Evolutionary conservation across 92 coral and sea anemone genomes (phyloP).

Genomic region (Heteractis magnifica): DNA sequence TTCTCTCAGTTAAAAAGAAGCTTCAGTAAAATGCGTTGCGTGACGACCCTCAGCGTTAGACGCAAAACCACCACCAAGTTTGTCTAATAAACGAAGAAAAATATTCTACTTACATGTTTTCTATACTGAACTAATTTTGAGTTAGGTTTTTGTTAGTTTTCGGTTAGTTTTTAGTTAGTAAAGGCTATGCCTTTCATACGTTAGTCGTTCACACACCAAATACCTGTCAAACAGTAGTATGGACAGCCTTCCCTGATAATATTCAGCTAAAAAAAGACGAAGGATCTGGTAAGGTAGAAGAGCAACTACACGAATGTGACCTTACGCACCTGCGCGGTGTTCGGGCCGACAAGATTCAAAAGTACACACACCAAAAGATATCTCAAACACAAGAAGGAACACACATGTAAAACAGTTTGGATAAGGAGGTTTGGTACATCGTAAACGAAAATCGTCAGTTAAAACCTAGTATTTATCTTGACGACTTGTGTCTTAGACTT

Average conservation of each 20-base stretch:
- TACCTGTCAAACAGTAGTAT: conserved; percentile 13
- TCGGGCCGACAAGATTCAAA: conserved; percentile 25
- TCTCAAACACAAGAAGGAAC: background rate
- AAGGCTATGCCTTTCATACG: conserved; percentile 28
- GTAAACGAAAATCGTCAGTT: too few relatives aligned
- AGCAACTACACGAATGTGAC: background rate
- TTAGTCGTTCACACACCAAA: conserved; percentile 30
- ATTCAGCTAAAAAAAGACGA: conserved; percentile 18
- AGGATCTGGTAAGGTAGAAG: background rate
- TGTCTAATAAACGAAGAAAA: too few relatives aligned
- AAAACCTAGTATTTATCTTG: too few relatives aligned
- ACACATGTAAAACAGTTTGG: background rate
- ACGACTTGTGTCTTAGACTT: too few relatives aligned
- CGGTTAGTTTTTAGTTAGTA: conserved; percentile 3
- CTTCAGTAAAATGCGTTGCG: too few relatives aligned
- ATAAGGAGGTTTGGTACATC: too few relatives aligned
- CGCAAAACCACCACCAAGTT: too few relatives aligned
- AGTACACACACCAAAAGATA: background rate
- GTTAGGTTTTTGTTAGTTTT: background rate
- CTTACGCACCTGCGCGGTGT: conserved; percentile 38
- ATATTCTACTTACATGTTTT: too few relatives aligned
- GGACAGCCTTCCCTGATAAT: background rate
- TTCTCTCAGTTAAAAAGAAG: too few relatives aligned
- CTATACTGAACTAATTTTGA: too few relatives aligned
- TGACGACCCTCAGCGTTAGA: too few relatives aligned